These are phyloP conservation scores for Actinernus sp. DNA, from an alignment of 92 coral and sea anemone species.

Conservation along the genomic window DNA sequence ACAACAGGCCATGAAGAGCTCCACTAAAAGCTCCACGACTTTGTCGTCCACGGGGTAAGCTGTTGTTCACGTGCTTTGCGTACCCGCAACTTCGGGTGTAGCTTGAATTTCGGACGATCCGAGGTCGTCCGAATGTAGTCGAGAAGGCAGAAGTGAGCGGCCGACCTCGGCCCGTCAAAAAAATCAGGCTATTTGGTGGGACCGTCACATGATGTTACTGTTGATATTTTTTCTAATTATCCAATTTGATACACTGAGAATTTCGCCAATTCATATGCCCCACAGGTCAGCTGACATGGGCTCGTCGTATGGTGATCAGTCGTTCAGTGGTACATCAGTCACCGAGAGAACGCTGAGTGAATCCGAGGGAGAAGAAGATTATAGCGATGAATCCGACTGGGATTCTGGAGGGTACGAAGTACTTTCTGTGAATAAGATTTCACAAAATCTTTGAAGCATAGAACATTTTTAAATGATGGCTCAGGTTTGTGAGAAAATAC, in stretches of 20 bases:
- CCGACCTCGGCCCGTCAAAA: too few relatives aligned
- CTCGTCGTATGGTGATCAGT: conserved; percentile 53
- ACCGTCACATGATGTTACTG: too few relatives aligned
- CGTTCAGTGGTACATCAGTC: conserved; percentile 86
- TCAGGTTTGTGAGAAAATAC: too few relatives aligned
- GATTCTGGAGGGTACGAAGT: conserved; percentile 53
- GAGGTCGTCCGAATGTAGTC: neutral
- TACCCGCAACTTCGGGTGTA: too few relatives aligned
- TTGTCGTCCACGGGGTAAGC: conserved; percentile 83
- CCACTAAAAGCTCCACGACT: conserved; percentile 66
- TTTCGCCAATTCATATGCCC: too few relatives aligned
- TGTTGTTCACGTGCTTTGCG: neutral
- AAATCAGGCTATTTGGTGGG: too few relatives aligned
- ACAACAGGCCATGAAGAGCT: conserved; percentile 57
- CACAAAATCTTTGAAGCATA: too few relatives aligned
- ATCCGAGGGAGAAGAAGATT: conserved; percentile 73
- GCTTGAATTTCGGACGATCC: neutral
- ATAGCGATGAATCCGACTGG: conserved; percentile 56
- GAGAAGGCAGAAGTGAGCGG: neutral
- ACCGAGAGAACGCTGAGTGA: conserved; percentile 93
- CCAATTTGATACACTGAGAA: too few relatives aligned
- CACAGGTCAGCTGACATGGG: conserved; percentile 25
- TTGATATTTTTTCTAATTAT: too few relatives aligned
- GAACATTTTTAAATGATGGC: too few relatives aligned
- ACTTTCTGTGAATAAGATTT: too few relatives aligned